Percentiles rank a stretch among this genome's conserved stretches.
Evolutionary conservation across 2,113 vertebrate genomes (phyloP).

Genomic region (Nothocercus nigrocapillus): DNA sequence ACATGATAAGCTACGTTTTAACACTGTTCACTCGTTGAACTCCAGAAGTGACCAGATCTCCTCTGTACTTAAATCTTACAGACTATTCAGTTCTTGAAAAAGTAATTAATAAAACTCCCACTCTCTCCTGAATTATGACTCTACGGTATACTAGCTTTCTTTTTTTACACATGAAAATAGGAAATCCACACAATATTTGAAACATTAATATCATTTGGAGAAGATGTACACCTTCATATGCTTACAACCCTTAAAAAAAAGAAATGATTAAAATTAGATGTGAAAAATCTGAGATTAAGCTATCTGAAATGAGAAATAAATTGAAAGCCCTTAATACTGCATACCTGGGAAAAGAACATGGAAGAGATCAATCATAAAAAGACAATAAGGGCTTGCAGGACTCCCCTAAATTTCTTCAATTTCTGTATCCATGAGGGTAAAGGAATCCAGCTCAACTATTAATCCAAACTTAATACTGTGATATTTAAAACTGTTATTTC

Average conservation of each 20-base stretch:
- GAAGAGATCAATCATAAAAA: background rate
- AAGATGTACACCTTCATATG: background rate
- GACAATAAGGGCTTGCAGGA: background rate
- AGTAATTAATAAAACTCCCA: background rate
- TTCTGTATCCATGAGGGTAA: background rate
- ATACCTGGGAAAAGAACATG: background rate
- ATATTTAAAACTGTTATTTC: background rate
- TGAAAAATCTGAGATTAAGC: background rate
- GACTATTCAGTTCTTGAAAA: background rate
- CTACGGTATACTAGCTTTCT: background rate
- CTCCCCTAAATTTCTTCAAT: background rate
- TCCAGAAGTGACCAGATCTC: background rate
- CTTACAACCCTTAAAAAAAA: background rate
- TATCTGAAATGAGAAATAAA: background rate
- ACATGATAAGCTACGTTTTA: background rate
- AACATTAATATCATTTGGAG: background rate
- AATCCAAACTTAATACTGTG: background rate
- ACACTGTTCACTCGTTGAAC: background rate
- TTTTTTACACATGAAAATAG: background rate
- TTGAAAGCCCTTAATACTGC: background rate
- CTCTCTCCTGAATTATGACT: background rate
- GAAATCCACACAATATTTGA: background rate
- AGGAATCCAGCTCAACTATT: background rate
- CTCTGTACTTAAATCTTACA: background rate
- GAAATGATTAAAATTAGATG: background rate